A percentile compares a stretch with the other conserved stretches of the same genome.
Conservation (phyloP, 37 sponge, comb jelly and placozoan genomes). For the Spongilla lacustris region DNA sequence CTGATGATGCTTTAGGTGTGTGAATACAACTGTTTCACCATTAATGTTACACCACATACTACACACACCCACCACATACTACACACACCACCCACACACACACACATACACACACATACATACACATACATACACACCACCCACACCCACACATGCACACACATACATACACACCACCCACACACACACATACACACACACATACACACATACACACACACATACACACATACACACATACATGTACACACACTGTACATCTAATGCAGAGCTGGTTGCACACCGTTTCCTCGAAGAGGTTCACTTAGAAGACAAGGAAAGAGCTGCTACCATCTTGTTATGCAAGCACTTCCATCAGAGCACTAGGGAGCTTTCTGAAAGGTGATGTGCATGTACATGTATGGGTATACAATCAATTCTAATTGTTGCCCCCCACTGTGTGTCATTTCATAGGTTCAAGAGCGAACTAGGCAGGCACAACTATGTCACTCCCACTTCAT, state of each 20-base stretch:
- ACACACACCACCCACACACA: conserved; percentile 3
- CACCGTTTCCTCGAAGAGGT: conserved; percentile 97
- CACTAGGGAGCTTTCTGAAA: conserved; percentile 80
- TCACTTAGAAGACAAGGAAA: conserved; percentile 81
- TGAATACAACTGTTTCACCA: background rate
- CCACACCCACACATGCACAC: conserved; percentile 10
- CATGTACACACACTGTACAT: conserved; percentile 5
- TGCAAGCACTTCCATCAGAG: conserved; percentile 97
- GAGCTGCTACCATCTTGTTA: conserved; percentile 72
- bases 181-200: background rate
- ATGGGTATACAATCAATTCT: too few relatives aligned
- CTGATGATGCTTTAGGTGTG: conserved; percentile 88
- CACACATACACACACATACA: conserved; percentile 21
- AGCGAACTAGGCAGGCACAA: conserved; percentile 87
- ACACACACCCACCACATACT: background rate
- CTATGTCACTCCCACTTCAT: conserved; percentile 98
- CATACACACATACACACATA: conserved; percentile 14
- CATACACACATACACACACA: conserved; percentile 29
- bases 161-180: background rate
- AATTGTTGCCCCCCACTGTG: background rate
- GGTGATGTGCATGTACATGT: conserved; percentile 15
- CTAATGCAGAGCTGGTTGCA: conserved; percentile 84
- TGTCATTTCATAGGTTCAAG: conserved; percentile 55
- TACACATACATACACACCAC: conserved; percentile 10
- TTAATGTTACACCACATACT: background rate